Conservation (phyloP, 2,797 vertebrate species). For the Zenarchopterus dispar region DNA sequence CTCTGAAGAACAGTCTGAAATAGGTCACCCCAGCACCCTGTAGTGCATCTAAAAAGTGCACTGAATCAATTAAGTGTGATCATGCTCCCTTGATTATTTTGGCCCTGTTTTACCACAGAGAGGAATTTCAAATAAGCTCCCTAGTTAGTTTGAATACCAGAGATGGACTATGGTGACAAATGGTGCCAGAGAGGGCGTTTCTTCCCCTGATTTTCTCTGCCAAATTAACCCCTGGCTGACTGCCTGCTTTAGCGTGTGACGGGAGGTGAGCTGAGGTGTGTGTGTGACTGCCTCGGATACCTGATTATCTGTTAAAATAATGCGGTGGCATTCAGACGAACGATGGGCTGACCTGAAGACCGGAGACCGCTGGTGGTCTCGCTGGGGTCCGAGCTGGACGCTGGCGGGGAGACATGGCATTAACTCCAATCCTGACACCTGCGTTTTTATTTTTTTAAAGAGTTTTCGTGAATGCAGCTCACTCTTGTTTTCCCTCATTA, state of each 20-base stretch:
- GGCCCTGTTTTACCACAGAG: conserved; percentile 80
- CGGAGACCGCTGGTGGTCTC: conserved; percentile 11
- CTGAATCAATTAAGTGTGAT: conserved; percentile 86
- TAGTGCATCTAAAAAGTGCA: conserved; percentile 85
- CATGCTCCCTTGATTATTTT: conserved; percentile 85
- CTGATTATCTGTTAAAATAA: conserved; percentile 75
- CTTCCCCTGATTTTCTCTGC: conserved; percentile 68
- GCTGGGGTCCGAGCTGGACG: conserved; percentile 1
- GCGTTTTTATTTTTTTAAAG: conserved; percentile 78
- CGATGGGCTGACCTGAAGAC: conserved; percentile 39
- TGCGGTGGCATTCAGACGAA: conserved; percentile 34
- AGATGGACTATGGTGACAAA: conserved; percentile 81
- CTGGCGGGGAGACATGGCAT: conserved; percentile 25
- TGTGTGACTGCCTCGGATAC: conserved; percentile 68
- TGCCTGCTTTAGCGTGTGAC: conserved; percentile 79
- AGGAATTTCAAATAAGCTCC: conserved; percentile 83
- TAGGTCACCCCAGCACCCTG: conserved; percentile 85
- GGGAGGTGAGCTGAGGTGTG: conserved; percentile 78
- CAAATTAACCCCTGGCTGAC: conserved; percentile 81
- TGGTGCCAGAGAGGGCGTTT: conserved; percentile 76
- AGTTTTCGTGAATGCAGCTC: conserved; percentile 63
- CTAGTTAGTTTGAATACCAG: conserved; percentile 80
- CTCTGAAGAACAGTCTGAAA: conserved; percentile 83
- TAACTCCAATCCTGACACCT: conserved; percentile 66
- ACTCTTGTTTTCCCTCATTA: conserved; percentile 82